A percentile compares a stretch with the other conserved stretches of the same genome.
These are phyloP conservation scores for Gymnothorax reevesii DNA, from an alignment of 2,797 vertebrate species.

Conservation along the genomic window DNA sequence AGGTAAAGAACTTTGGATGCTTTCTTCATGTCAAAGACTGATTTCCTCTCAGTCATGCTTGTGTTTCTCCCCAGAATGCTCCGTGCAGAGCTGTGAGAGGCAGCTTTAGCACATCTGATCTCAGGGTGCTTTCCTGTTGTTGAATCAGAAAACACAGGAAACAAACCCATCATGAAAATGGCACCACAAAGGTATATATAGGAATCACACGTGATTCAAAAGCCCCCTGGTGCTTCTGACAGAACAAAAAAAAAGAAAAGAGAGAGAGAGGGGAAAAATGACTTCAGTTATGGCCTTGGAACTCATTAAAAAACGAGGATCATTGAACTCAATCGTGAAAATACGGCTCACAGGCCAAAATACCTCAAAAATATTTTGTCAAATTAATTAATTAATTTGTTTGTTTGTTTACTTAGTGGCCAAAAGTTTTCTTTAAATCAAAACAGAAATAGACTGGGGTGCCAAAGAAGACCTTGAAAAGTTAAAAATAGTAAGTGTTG, in stretches of 20 bases:
- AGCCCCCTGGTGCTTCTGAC: no score
- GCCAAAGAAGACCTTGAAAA: neutral
- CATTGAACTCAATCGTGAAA: conserved; percentile 45
- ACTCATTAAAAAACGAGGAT: conserved; percentile 39
- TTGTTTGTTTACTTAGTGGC: neutral
- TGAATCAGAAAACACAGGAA: neutral
- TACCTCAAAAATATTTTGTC: conserved; percentile 30
- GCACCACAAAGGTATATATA: neutral
- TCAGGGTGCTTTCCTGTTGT: neutral
- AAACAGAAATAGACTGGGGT: neutral
- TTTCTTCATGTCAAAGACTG: neutral
- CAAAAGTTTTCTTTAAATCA: neutral
- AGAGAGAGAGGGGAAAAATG: conserved; percentile 4
- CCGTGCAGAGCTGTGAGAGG: no score
- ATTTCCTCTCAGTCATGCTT: conserved; percentile 15
- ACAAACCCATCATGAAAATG: neutral
- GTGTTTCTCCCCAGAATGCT: neutral
- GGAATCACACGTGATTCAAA: neutral
- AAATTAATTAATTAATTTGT: neutral
- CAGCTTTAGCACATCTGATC: neutral
- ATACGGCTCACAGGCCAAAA: conserved; percentile 35
- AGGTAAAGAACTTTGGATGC: neutral
- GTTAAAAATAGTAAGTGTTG: conserved; percentile 21
- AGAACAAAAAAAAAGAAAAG: neutral
- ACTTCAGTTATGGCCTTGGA: conserved; percentile 33